Evolutionary conservation across 1,140 invertebrate species (phyloP), one percentile per base, ranked within the genome.

Genomic region (Latrodectus geometricus): DNA sequence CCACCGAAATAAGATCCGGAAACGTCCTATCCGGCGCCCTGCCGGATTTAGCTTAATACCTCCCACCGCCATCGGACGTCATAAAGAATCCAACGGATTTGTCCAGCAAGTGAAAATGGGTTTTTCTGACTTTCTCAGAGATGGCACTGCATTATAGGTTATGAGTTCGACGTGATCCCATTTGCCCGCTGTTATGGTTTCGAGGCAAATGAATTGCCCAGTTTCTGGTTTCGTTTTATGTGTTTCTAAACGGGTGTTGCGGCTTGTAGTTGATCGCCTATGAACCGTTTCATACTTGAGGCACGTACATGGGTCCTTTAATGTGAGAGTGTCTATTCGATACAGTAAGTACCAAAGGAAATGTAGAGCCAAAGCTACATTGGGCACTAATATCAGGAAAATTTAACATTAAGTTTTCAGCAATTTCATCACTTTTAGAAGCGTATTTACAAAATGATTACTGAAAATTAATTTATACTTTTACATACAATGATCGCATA

Each of bases 161-260:
- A 80, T 80, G 78, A 80, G 78, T 80, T 54, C 65, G 66, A 80
- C 78, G 78, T 80, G 78, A 80, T 80, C 78, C 78, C 78, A 70
- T 80, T 80, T 70, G 49, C 23, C 1, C 9, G 50, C 11, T 20
- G 74, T 76, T 76, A 76, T 61, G 74, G 74, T 76, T 35, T 54
- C 74, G 50, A 21, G 20, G 21, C 74, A 52, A 76, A 78, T 78
- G 76, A 78, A 78, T 78, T 78, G 76, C 76, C 61, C 20, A 61
- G 68, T 76, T 76, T 56, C 54, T 48, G 35, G 23, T n/a, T 61
- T 9, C 48, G 69, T 80, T 80, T 80, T 80, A 80, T 48, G 78
- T 68, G 49, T 80, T 80, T 80, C 66, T 80, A 80, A 80, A 70
- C 78, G 78, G 66, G 12, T 69, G 21, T 69, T 54, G n/a, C n/a